Conservation (phyloP, 2,113 vertebrate genomes). For the Dicaeum eximium region DNA sequence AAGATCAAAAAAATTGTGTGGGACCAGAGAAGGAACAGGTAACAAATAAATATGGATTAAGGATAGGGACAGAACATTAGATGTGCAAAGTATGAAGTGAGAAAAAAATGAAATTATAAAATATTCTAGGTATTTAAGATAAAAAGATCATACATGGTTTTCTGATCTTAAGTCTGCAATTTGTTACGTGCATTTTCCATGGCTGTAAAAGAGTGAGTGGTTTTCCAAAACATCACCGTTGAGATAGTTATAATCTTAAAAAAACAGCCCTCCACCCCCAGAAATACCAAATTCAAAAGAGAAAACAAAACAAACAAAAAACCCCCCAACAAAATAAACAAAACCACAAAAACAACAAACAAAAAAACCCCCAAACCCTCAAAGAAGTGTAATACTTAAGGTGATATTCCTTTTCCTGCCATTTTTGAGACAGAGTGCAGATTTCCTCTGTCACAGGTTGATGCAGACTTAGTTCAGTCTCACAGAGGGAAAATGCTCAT, state of each 20-base stretch:
- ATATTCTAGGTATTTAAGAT: not conserved
- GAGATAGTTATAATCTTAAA: not conserved
- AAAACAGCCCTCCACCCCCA: not conserved
- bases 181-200: not conserved
- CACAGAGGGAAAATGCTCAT: not conserved
- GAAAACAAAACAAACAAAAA: not conserved
- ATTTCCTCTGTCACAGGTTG: not conserved
- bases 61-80: not conserved
- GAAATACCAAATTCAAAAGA: not conserved
- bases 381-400: not conserved
- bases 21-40: not conserved
- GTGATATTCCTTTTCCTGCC: not conserved
- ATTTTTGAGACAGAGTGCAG: not conserved
- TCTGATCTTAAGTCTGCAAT: not conserved
- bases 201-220: not conserved
- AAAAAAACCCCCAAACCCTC: not conserved
- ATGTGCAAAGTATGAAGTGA: not conserved
- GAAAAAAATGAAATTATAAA: not conserved
- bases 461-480: not conserved
- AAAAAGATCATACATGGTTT: not conserved
- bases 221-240: not conserved
- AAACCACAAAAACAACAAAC: not conserved
- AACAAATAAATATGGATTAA: not conserved
- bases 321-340: not conserved
- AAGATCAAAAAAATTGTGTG: not conserved